A percentile compares a stretch with the other conserved stretches of the same genome.
Conservation (phyloP, 2,888 invertebrate species). For the Teleogryllus oceanicus region DNA sequence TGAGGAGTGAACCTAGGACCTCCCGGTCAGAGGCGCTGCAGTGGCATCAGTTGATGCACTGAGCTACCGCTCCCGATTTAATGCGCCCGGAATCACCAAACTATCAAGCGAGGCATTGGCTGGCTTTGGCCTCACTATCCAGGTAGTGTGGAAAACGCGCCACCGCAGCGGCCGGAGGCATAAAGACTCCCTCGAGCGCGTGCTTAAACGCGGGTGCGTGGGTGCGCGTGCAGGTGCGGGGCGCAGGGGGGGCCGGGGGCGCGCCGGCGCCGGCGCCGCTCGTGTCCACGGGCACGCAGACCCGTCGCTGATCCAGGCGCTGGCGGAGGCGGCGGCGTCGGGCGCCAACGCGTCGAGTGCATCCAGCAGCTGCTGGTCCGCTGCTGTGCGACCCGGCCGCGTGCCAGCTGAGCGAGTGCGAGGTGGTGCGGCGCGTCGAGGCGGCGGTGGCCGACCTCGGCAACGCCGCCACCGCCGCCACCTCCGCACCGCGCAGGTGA, state of each 20-base stretch:
- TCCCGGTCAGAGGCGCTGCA: too few species aligned
- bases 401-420: neutral
- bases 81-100: too few species aligned
- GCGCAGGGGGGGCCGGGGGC: neutral
- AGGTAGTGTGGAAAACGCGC: too few species aligned
- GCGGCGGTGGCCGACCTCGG: too few species aligned
- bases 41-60: too few species aligned
- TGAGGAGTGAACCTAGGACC: too few species aligned
- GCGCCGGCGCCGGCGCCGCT: neutral
- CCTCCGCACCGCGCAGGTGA: too few species aligned
- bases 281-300: neutral
- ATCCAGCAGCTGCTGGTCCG: neutral
- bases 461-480: too few species aligned
- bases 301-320: neutral
- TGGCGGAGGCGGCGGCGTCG: constrained; percentile 7
- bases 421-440: neutral
- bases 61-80: too few species aligned
- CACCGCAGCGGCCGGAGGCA: neutral
- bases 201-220: neutral
- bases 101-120: too few species aligned
- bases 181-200: neutral
- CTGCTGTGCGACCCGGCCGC: neutral
- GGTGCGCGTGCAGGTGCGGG: neutral
- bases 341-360: neutral
- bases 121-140: too few species aligned